Evolutionary conservation across 2,797 vertebrate genomes (phyloP).

Genomic region (Xyrichtys novacula): DNA sequence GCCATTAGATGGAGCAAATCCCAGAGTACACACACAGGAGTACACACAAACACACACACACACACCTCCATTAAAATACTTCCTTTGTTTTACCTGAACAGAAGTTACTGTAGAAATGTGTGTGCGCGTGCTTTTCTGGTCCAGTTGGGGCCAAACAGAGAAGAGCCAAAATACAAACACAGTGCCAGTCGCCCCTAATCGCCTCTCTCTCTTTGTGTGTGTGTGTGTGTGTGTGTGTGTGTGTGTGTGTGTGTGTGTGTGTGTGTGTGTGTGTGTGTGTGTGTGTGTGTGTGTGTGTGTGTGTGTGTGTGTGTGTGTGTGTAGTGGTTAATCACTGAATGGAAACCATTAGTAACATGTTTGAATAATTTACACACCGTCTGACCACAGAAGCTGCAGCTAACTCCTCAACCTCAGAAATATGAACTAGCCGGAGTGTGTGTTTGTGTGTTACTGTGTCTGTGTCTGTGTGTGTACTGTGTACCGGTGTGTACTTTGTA

Average conservation of each 20-base stretch:
- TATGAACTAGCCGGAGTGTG: constrained; percentile 36
- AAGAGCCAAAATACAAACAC: constrained; percentile 42
- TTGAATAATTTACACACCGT: constrained; percentile 75
- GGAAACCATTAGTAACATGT: constrained; percentile 78
- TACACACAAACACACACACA: constrained; percentile 18
- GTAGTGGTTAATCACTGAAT: constrained; percentile 73
- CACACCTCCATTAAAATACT: too few relatives aligned
- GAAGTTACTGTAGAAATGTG: too few relatives aligned
- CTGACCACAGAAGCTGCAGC: constrained; percentile 68
- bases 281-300: neutral
- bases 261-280: constrained; percentile 1
- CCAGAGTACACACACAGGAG: constrained; percentile 12
- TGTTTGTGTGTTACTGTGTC: neutral
- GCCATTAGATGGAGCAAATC: constrained; percentile 27
- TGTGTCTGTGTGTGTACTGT: constrained; percentile 34
- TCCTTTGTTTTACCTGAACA: too few relatives aligned
- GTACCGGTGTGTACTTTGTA: constrained; percentile 13
- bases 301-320: too few relatives aligned
- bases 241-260: constrained; percentile 10
- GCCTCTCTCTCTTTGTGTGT: neutral
- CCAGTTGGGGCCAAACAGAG: constrained; percentile 57
- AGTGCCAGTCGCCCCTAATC: constrained; percentile 47
- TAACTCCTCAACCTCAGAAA: constrained; percentile 55
- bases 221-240: neutral
- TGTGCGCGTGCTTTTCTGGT: constrained; percentile 51